Evolutionary conservation across 2,113 vertebrate species (phyloP), one percentile per base, ranked within the genome.

Genomic region (Lota lota): DNA sequence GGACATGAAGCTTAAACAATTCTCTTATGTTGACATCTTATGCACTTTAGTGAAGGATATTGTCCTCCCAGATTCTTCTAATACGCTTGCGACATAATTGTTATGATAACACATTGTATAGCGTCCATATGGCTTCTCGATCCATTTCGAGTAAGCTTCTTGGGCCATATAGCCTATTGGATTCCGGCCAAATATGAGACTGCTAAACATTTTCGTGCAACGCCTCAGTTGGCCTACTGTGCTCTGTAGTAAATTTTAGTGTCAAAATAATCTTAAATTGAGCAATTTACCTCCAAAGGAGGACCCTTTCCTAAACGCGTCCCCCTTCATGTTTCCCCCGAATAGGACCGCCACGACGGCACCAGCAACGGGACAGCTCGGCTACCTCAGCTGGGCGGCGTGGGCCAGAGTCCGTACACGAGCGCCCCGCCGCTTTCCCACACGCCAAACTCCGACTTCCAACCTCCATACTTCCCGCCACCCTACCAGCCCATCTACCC

Each of bases 401-500:
- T 97, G 93, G 95, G 95, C 86, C 95, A 97, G 93, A 95, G 95
- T 86, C 95, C 95, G 76, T 97, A 98, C 91, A 93, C 94, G 77
- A 96, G 94, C 91, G 96, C 95, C 73, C 96, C 95, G 63, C 96
- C 96, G 89, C 94, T 97, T 85, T 97, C 95, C 75, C 96, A 96
- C 89, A 95, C 96, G 57, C 96, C 96, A 64, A 96, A 95, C 90
- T 95, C 95, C 84, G 95, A 96, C 92, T 97, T 98, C 92, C 95
- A 97, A 91, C 95, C 95, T 66, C 95, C 95, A 61, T 96, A 95
- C 81, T 97, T 96, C 69, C 96, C 96, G 66, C 96, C 96, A 5
- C 96, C 96, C 74, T 97, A 97, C 89, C 96, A 97, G 92, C 96
- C 96, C 88, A 96, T 97, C 90, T 98, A 97, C 88, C 94, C 96